Conservation (phyloP, 2,797 vertebrate species). For the Siniperca undulata region DNA sequence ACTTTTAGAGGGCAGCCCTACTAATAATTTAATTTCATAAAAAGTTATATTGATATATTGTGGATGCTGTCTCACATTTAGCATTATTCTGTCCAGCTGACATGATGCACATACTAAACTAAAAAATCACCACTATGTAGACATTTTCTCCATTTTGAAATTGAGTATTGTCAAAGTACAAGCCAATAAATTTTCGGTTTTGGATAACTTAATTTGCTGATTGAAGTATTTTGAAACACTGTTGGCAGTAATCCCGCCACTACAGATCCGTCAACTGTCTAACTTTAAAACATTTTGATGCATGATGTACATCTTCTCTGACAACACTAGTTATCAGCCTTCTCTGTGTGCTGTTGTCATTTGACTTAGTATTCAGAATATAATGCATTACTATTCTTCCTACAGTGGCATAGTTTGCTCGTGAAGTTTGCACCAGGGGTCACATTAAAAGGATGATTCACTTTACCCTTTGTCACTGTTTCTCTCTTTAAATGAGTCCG, state of each 20-base stretch:
- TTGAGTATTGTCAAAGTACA: neutral
- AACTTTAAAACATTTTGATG: constrained; percentile 8
- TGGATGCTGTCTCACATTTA: neutral
- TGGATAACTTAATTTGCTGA: constrained; percentile 12
- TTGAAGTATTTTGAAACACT: neutral
- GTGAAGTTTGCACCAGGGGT: constrained; percentile 53
- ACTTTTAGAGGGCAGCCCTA: neutral
- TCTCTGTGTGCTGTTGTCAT: neutral
- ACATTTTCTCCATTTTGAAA: neutral
- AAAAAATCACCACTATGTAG: neutral
- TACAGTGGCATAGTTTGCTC: constrained; percentile 29
- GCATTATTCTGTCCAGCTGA: neutral
- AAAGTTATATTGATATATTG: neutral
- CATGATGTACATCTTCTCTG: neutral
- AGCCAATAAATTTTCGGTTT: constrained; percentile 4
- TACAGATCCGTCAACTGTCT: neutral
- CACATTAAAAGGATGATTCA: constrained; percentile 67
- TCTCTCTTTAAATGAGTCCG: constrained; percentile 66
- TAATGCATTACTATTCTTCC: constrained; percentile 33
- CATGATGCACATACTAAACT: neutral
- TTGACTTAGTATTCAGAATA: neutral
- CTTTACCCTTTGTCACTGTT: constrained; percentile 55
- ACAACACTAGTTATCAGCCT: neutral
- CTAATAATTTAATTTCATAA: neutral
- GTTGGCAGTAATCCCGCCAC: neutral